Evolutionary conservation across 2,797 vertebrate genomes (phyloP), one percentile per base, ranked within the genome.

Genomic region (Parotocinclus haroldoi): DNA sequence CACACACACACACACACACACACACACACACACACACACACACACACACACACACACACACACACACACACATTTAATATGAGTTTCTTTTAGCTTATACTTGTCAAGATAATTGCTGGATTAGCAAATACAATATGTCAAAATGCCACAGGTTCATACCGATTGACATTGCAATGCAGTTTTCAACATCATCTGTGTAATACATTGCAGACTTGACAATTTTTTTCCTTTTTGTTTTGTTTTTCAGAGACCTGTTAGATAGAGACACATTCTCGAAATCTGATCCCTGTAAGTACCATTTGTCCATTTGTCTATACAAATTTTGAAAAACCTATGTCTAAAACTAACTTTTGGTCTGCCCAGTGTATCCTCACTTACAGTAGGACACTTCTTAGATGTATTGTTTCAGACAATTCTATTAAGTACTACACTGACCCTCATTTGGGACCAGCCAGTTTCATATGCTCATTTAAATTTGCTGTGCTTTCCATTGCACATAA

Each of bases 251-350:
- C 80, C 93, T 98, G 56, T 82, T 98, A 87, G 95, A 98, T 86
- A 90, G 90, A 83, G 96, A 98, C 87, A 96, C 96, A 63, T 98
- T 98, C 89, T 97, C 96, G 87, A 98, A 98, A 84, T 98, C 96
- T 0, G 95, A 98, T 75, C 95, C 95, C 59, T 17, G 96, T 98
- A 89, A 93, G 95, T 89, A 70, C n/a, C 12, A 45, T 11, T 1
- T 3, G 45, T 18, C 17, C 12, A n/a, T 19, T 52, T 67, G 4
- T 45, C 11, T 45, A 45, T 44, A 16, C 7, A 59, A 7, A 36
- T 39, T 52, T 11, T 37, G 38, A 11, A 58, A 9, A 40, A 17
- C 14, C 3, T 16, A 14, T 50, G 7, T 49, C 14, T 48, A 13
- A 17, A 14, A 50, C 13, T 9, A 3, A 16, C 7, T 42, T 11